These are phyloP conservation scores for Cantharis flavilabris DNA, from an alignment of 2,888 invertebrate genomes.

Conservation along the genomic window DNA sequence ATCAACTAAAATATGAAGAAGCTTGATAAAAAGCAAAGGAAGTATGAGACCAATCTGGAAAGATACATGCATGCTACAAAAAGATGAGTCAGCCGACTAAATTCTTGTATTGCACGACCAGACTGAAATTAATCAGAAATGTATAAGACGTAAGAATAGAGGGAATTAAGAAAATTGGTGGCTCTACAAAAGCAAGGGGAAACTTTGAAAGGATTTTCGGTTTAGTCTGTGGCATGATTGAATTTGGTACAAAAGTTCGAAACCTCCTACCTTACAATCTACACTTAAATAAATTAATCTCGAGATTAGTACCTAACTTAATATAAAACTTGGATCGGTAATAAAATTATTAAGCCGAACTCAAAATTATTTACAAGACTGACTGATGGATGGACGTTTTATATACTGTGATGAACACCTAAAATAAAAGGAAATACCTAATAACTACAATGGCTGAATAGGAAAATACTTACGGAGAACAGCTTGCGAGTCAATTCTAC, in stretches of 20 bases:
- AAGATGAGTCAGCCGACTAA: conserved; percentile 21
- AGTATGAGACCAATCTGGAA: conserved; percentile 27
- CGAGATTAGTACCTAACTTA: conserved; percentile 5
- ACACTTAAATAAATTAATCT: conserved; percentile 17
- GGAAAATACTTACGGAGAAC: not conserved
- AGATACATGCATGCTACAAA: conserved; percentile 27
- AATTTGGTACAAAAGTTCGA: conserved; percentile 27
- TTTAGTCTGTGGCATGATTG: conserved; percentile 28
- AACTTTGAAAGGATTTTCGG: conserved; percentile 30
- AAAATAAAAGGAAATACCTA: conserved; percentile 7
- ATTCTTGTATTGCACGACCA: conserved; percentile 21
- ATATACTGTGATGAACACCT: not conserved
- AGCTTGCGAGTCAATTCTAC: conserved; percentile 15
- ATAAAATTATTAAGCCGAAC: not conserved
- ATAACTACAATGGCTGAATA: not conserved
- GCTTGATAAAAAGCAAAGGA: conserved; percentile 34
- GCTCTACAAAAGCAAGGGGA: conserved; percentile 24
- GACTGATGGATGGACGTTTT: not conserved
- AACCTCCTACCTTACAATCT: conserved; percentile 15
- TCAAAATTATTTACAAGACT: not conserved
- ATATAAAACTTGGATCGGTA: not conserved
- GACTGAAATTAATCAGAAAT: conserved; percentile 30
- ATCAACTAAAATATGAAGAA: conserved; percentile 32
- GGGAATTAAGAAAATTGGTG: conserved; percentile 30
- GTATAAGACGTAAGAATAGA: conserved; percentile 22